Base-by-base conservation (phyloP, 2,113 vertebrate species). In the Podilymbus podiceps region DNA sequence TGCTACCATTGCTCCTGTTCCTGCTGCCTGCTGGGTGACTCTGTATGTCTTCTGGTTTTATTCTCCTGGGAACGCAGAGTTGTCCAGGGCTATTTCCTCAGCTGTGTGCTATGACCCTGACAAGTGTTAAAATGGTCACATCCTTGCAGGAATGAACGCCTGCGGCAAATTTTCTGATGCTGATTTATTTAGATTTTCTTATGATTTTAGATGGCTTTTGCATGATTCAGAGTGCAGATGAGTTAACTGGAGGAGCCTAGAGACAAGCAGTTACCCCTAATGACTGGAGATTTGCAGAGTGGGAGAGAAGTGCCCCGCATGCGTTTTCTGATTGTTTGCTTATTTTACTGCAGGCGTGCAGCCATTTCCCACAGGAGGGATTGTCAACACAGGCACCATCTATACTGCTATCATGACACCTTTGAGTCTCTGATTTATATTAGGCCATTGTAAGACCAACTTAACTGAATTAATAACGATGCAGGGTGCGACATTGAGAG, bases 121-220 rank as follows among this genome's bases (percentile, higher is more conserved):
- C 77, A 74, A 76, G 42, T 73, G 91, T 82, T 94, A 81, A 92
- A 95, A 66, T 85, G 89, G 59, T 73, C 67, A 47, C 2, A 5
- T 79, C 86, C 77, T 95, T 81, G 44, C 55, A 92, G 74, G 75
- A 88, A 62, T 9, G 35, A 91, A 73, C 1, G 59, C 74, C 78
- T 58, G 50, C 8, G 23, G 84, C 58, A 76, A 28, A 33, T 76
- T 82, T 89, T 82, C 90, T 95, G 83, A 93, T 89, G 74, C 58
- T 95, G 89, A 89, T 93, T 89, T 95, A 81, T 91, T 89, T 82
- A 87, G 89, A 94, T 95, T 91, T 85, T 77, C 47, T 67, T 63
- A 18, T 25, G 46, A 80, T 91, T 95, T 95, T 35, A 64, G 64
- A 47, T 73, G 84, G 63, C 67, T 85, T 93, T 89, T 64, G 56